A percentile compares a stretch with the other conserved stretches of the same genome.
These are phyloP conservation scores for Tachycineta bicolor DNA, from an alignment of 2,113 vertebrate species.

Conservation along the genomic window DNA sequence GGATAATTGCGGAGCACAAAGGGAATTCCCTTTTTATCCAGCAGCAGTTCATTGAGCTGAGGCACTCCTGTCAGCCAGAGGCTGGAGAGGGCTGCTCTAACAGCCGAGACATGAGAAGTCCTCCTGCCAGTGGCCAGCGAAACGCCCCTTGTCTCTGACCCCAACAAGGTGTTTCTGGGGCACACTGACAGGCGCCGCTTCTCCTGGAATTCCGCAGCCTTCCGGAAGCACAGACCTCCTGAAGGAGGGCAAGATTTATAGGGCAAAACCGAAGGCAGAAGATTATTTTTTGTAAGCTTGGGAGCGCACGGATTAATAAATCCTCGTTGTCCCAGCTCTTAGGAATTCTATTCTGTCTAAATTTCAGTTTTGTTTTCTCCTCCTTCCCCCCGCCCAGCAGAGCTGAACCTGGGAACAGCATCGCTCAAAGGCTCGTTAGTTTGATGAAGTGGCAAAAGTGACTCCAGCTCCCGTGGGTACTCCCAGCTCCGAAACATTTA, in stretches of 20 bases:
- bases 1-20: background rate
- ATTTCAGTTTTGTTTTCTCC: conserved; percentile 74
- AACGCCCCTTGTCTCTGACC: background rate
- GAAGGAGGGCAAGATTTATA: conserved; percentile 53
- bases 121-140: background rate
- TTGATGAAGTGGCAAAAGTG: conserved; percentile 80
- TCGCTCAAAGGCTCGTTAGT: conserved; percentile 79
- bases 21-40: background rate
- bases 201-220: background rate
- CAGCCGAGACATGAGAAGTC: background rate
- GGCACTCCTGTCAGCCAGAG: background rate
- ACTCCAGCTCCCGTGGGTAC: conserved; percentile 56
- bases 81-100: background rate
- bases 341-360: conserved; percentile 69
- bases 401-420: conserved; percentile 69
- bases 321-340: conserved; percentile 59
- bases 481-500: conserved; percentile 71
- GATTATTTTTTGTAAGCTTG: conserved; percentile 55
- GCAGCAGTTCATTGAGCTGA: background rate
- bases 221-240: background rate
- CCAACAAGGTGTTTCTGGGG: background rate
- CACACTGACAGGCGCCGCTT: background rate
- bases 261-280: conserved; percentile 41
- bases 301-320: conserved; percentile 69
- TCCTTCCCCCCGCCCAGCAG: conserved; percentile 49